Percentiles rank a stretch among this genome's conserved stretches.
Evolutionary conservation across 2,888 invertebrate genomes (phyloP).

Genomic region (Lasioglossum zephyrum): DNA sequence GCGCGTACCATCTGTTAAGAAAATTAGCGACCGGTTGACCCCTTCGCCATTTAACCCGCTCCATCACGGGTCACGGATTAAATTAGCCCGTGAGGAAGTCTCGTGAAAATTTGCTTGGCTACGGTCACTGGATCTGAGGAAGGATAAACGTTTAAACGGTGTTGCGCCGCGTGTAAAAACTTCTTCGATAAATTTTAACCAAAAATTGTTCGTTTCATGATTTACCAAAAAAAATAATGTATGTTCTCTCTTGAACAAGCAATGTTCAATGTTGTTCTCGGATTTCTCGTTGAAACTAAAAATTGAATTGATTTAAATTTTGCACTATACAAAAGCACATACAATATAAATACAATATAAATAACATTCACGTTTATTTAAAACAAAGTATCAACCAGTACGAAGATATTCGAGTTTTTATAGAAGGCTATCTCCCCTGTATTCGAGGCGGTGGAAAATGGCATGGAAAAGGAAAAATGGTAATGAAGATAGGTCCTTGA

Average conservation of each 20-base stretch:
- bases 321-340: background rate
- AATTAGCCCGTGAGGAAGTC: background rate
- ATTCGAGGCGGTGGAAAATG: no score
- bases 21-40: slow-evolving; percentile 26
- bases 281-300: background rate
- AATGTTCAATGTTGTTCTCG: background rate
- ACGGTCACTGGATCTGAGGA: background rate
- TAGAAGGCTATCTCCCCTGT: no score
- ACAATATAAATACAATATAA: no score
- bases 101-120: background rate
- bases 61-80: slow-evolving; percentile 7
- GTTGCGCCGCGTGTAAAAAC: no score
- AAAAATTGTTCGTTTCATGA: background rate
- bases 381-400: no score
- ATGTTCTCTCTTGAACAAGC: background rate
- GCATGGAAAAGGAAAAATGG: no score
- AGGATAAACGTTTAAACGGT: background rate
- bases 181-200: no score
- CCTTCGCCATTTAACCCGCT: slow-evolving; percentile 15
- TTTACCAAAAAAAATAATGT: background rate
- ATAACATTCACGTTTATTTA: no score
- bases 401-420: no score
- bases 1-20: slow-evolving; percentile 38
- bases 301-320: background rate
- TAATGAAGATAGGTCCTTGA: no score